phyloP scores from a whole-genome alignment of 2,113 vertebrate species.

The Plecotus auritus region DNA sequence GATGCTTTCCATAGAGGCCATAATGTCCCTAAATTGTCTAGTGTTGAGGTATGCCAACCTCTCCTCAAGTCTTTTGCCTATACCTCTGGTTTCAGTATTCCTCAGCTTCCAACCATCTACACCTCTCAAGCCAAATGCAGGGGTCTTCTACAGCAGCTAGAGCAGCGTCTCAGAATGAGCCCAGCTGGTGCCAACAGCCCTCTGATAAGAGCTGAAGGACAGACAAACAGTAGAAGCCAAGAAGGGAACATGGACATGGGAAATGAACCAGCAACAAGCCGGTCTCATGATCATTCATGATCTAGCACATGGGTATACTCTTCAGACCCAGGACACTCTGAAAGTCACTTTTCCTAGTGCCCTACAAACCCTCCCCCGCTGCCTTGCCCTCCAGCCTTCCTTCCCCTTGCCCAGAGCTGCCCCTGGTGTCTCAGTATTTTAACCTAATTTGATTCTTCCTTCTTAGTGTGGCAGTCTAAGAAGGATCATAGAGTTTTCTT shows the following conservation, averaged over 20 bases:
- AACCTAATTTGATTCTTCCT: neutral
- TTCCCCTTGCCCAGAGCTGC: neutral
- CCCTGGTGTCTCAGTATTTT: neutral
- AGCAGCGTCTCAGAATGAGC: neutral
- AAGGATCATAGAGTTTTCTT: neutral
- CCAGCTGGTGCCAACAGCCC: neutral
- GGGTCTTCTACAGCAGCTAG: neutral
- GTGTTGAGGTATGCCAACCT: neutral
- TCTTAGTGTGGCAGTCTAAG: neutral
- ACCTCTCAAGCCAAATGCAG: neutral
- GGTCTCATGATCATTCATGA: slow-evolving; percentile 83
- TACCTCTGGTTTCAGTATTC: neutral
- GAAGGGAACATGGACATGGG: neutral
- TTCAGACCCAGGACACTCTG: slow-evolving; percentile 92
- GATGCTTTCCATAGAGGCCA: neutral
- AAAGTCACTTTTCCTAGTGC: slow-evolving; percentile 75
- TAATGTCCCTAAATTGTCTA: neutral
- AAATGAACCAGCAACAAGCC: neutral
- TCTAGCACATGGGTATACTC: slow-evolving; percentile 90
- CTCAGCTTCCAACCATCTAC: neutral
- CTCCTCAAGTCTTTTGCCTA: neutral
- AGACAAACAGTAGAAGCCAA: neutral
- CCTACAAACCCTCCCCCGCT: neutral
- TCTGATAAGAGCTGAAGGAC: neutral
- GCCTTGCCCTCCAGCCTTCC: neutral